Conservation (phyloP, 2,888 invertebrate species). For the Drosophila phalerata region DNA sequence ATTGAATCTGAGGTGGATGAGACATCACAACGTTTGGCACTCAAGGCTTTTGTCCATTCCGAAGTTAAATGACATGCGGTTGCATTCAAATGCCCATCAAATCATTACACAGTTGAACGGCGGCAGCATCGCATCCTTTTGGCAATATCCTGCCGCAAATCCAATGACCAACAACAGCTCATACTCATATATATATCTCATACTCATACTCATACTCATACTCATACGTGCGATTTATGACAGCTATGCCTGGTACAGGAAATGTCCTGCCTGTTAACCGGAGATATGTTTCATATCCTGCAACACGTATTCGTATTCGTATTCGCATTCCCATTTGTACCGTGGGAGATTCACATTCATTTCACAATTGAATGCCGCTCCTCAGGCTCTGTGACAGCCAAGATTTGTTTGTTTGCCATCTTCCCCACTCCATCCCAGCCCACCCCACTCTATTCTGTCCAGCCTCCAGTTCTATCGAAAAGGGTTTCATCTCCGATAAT, state of each 20-base stretch:
- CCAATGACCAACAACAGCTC: constrained; percentile 38
- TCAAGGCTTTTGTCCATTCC: constrained; percentile 62
- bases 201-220: constrained; percentile 24
- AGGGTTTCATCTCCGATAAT: constrained; percentile 51
- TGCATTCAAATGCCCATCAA: constrained; percentile 81
- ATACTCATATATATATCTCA: constrained; percentile 12
- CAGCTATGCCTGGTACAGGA: constrained; percentile 70
- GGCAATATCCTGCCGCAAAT: constrained; percentile 77
- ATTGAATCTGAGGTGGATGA: constrained; percentile 26
- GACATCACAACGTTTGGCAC: constrained; percentile 17
- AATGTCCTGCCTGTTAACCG: constrained; percentile 85
- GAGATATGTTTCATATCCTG: constrained; percentile 85
- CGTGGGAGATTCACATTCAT: constrained; percentile 58
- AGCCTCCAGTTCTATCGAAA: constrained; percentile 33
- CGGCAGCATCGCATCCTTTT: constrained; percentile 61
- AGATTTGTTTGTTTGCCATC: constrained; percentile 67
- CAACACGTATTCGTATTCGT: constrained; percentile 42
- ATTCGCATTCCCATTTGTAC: not conserved
- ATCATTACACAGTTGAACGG: constrained; percentile 69
- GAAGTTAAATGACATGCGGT: constrained; percentile 62
- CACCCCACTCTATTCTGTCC: constrained; percentile 5
- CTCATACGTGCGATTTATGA: constrained; percentile 67
- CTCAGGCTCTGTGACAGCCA: constrained; percentile 68
- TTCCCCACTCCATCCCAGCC: constrained; percentile 1
- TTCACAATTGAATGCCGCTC: constrained; percentile 63